phyloP scores from a whole-genome alignment of 2,888 invertebrate genomes.

The Phragmatobia fuliginosa region DNA sequence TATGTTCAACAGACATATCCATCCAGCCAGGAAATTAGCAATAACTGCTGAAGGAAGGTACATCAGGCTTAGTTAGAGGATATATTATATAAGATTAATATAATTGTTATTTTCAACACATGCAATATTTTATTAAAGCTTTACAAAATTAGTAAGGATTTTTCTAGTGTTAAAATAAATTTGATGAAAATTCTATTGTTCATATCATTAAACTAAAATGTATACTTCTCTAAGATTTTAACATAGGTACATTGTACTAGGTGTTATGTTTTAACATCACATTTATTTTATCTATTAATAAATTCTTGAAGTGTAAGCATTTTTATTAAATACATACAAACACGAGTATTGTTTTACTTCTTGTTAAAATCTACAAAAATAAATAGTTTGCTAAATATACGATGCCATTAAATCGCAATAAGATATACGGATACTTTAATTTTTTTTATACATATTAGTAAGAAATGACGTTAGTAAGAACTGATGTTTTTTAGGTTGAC shows the following conservation, averaged over 20 bases:
- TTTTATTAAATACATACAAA: neutral
- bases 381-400: neutral
- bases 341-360: neutral
- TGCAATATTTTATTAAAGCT: no score
- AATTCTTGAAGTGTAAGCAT: neutral
- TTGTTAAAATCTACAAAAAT: neutral
- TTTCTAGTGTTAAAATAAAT: no score
- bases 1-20: conserved; percentile 48
- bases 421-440: neutral
- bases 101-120: no score
- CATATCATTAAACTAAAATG: no score
- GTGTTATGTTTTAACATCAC: no score
- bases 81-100: no score
- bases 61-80: conserved; percentile 16
- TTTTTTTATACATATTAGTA: neutral
- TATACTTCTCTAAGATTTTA: no score
- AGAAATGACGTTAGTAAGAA: neutral
- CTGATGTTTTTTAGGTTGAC: neutral
- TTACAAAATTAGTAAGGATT: no score
- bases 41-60: conserved; percentile 30
- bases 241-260: no score
- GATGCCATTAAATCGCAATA: neutral
- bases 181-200: no score
- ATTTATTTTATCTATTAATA: neutral
- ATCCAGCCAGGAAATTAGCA: conserved; percentile 48